Conservation (phyloP, 2,113 vertebrate species). For the Cyphomyrus discorhynchus region DNA sequence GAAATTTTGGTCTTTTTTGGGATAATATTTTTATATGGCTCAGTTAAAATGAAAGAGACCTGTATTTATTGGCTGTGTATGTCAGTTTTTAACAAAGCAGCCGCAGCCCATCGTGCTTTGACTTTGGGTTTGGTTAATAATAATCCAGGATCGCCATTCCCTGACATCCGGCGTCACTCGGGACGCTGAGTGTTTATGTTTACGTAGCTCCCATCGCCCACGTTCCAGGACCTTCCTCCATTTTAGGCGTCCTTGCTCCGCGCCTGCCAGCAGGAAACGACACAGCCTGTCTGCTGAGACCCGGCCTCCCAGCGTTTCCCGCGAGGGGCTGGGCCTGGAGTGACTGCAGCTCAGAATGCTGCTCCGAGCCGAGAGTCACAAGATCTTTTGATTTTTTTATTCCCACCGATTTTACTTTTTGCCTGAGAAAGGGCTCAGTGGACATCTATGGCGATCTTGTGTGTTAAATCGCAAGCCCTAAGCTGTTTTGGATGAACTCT, state of each 20-base stretch:
- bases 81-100: not conserved
- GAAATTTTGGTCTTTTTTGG: not conserved
- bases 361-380: not conserved
- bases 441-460: not conserved
- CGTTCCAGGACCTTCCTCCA: not conserved
- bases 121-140: not conserved
- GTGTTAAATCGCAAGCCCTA: not conserved
- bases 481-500: not conserved
- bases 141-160: not conserved
- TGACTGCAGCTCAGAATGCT: not conserved
- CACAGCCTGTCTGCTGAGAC: not conserved
- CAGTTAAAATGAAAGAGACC: not conserved
- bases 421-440: not conserved
- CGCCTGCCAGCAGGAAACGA: not conserved
- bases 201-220: not conserved
- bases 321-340: not conserved
- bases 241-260: not conserved
- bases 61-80: not conserved
- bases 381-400: not conserved
- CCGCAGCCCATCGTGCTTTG: not conserved
- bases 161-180: not conserved
- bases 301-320: not conserved
- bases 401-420: not conserved
- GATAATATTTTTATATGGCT: not conserved
- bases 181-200: not conserved